These are phyloP conservation scores for Caenorhabditis briggsae DNA, from an alignment of 1,140 invertebrate genomes.

Conservation along the genomic window DNA sequence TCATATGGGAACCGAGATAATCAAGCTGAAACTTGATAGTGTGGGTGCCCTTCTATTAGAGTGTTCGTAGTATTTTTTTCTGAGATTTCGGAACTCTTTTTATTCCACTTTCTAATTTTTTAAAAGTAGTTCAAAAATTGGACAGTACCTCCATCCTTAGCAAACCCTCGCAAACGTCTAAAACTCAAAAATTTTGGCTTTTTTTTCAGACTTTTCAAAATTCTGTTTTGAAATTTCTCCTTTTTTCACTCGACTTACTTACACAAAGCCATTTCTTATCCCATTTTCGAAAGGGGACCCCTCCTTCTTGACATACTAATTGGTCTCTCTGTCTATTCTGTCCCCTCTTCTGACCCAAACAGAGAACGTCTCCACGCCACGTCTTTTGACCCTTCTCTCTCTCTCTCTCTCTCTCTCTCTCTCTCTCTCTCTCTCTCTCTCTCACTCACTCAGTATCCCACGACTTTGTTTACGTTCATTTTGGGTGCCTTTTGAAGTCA, in stretches of 20 bases:
- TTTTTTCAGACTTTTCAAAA: too few species aligned
- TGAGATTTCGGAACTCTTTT: too few species aligned
- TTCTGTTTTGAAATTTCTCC: background rate
- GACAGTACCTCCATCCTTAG: too few species aligned
- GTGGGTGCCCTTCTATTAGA: too few species aligned
- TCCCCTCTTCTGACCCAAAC: background rate
- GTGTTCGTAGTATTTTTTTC: too few species aligned
- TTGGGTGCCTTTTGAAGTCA: background rate
- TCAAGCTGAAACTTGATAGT: too few species aligned
- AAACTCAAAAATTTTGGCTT: too few species aligned
- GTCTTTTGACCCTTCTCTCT: background rate
- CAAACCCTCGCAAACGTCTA: too few species aligned
- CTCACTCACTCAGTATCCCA: background rate
- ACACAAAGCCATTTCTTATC: conserved; percentile 37
- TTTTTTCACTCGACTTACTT: background rate
- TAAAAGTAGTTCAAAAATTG: too few species aligned
- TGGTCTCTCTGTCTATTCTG: conserved; percentile 30
- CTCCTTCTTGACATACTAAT: conserved; percentile 52
- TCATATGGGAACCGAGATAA: too few species aligned
- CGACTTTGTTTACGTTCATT: conserved; percentile 16
- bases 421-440: background rate
- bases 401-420: background rate
- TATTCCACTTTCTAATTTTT: too few species aligned
- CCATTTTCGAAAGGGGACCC: conserved; percentile 40
- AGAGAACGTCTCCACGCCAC: background rate